Base-by-base conservation (phyloP, 2,797 vertebrate genomes). In the Neosilurus hyrtlii region DNA sequence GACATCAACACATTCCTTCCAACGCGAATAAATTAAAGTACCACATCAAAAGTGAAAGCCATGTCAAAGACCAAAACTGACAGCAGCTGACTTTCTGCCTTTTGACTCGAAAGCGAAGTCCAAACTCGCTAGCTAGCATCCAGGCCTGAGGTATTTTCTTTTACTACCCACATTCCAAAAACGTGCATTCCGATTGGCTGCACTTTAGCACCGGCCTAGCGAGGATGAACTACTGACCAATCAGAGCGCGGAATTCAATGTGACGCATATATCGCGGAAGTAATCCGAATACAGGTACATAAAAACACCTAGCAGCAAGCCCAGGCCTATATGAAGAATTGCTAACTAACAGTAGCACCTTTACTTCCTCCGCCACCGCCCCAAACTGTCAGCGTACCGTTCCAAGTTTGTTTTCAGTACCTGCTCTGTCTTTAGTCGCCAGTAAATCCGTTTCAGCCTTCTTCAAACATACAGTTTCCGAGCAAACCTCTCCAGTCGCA, bases 331-430 rank as follows among this genome's bases (percentile, higher is more conserved):
- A 43, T 16, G 6, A 67, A 62, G n/a, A 37, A 5, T 65, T 24
- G 57, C 52, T 76, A 76, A 57, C 49, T 1, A 84, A 82, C 86
- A 88, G 89, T 72, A 82, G 74, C 81, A 80, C 54, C 73, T 54
- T 82, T 73, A 80, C 73, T 86, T 83, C 43, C 77, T 75, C 89
- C 88, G 93, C 91, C 94, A 93, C 94, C 94, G 92, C 94, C 94
- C 93, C 91, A 90, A 22, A 73, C 76, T 68, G 24, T 63, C 67
- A 22, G n/a, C 7, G 12, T 4, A 67, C n/a, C 54, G 51, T 22
- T 4, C 9, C 7, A 35, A 18, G 2, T 49, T 89, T 90, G 5
- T 65, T 89, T 95, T 94, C 93, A 87, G 86, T 89, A 83, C 93
- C 90, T 87, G 89, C 89, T 87, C 87, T 82, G 89, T 88, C 89